Evolutionary conservation across 2,888 invertebrate genomes (phyloP).

Genomic region (Lapara coniferarum): DNA sequence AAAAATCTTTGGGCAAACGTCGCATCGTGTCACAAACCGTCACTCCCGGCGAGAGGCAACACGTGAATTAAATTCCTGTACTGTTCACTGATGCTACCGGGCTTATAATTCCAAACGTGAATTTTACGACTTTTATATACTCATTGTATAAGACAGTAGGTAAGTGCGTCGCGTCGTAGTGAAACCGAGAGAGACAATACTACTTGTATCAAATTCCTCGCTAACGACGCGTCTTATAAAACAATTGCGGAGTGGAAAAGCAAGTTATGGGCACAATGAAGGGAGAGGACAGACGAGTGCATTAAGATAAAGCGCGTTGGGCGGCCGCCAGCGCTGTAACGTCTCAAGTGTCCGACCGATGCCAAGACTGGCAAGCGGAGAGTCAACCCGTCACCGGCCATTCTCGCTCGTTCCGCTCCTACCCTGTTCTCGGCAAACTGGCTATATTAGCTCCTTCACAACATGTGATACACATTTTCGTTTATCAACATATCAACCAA

Average conservation of each 20-base stretch:
- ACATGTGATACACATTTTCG: not conserved
- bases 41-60: conserved; percentile 64
- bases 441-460: conserved; percentile 17
- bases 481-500: conserved; percentile 2
- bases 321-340: conserved; percentile 61
- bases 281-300: conserved; percentile 71
- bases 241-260: conserved; percentile 65
- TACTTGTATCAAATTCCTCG: conserved; percentile 22
- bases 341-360: conserved; percentile 73
- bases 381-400: conserved; percentile 32
- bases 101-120: conserved; percentile 9
- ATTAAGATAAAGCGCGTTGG: conserved; percentile 80
- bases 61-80: conserved; percentile 78
- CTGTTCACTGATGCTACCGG: conserved; percentile 54
- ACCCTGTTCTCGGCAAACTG: conserved; percentile 2
- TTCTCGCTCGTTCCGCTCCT: conserved; percentile 31
- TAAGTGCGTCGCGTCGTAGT: not conserved
- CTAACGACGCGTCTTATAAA: conserved; percentile 35
- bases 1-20: conserved; percentile 61
- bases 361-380: conserved; percentile 62
- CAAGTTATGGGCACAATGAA: conserved; percentile 68
- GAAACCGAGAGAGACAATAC: not conserved
- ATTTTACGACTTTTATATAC: conserved; percentile 5
- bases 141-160: not conserved
- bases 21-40: conserved; percentile 68